Conservation (phyloP, 1,140 invertebrate genomes). For the Diploscapter pachys region DNA sequence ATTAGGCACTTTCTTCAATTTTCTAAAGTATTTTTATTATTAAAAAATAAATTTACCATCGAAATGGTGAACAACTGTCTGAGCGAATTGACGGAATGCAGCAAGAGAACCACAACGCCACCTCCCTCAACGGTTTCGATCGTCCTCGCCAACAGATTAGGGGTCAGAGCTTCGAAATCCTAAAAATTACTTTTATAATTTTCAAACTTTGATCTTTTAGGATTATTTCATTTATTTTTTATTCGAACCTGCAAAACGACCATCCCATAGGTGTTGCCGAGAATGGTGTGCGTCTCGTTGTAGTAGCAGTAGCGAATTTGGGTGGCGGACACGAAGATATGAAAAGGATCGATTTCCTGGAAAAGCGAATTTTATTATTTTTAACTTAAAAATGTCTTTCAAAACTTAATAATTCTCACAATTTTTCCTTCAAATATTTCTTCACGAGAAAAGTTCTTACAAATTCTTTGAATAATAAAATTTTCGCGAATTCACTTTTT, state of each 20-base stretch:
- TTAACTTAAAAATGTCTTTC: no score
- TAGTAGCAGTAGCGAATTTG: slow-evolving; percentile 97
- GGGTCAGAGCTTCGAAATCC: slow-evolving; percentile 99
- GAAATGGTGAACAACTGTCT: slow-evolving; percentile 91
- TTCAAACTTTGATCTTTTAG: no score
- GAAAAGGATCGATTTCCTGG: slow-evolving; percentile 93
- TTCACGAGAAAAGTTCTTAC: no score
- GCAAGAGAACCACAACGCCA: slow-evolving; percentile 80
- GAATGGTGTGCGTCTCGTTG: slow-evolving; percentile 90
- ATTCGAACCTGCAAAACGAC: slow-evolving; percentile 79
- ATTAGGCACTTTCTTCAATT: no score
- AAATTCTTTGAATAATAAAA: no score
- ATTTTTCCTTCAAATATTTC: no score
- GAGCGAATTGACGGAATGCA: slow-evolving; percentile 80
- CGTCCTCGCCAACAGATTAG: slow-evolving; percentile 91
- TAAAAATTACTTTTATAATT: slow-evolving; percentile 54
- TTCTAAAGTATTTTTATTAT: no score
- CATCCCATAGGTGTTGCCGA: slow-evolving; percentile 96
- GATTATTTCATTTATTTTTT: not conserved
- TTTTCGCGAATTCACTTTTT: no score
- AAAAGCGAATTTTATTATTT: slow-evolving; percentile 8
- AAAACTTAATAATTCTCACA: no score
- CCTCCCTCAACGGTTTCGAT: slow-evolving; percentile 98
- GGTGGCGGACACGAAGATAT: slow-evolving; percentile 90
- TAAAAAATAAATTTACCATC: slow-evolving; percentile 68